Evolutionary conservation across 2,797 vertebrate species (phyloP).

Genomic region (Scolopax rusticola): DNA sequence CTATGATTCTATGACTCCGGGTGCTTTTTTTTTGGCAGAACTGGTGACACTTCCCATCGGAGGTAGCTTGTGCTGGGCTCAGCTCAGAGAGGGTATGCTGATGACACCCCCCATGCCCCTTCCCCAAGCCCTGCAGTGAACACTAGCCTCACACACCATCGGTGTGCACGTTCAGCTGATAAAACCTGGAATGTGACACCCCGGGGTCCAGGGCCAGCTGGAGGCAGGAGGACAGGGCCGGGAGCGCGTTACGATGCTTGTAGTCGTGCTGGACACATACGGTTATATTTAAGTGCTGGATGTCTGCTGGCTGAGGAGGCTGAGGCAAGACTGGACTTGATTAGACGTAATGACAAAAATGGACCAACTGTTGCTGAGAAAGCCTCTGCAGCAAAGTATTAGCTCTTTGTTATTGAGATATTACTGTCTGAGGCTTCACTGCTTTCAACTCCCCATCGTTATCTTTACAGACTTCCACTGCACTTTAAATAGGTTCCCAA

Average conservation of each 20-base stretch:
- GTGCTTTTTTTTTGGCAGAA: not conserved
- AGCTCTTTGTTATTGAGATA: conserved; percentile 72
- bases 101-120: not conserved
- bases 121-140: not conserved
- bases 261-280: conserved; percentile 46
- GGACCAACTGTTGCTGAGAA: conserved; percentile 68
- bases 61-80: not conserved
- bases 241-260: not conserved
- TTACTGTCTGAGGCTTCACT: conserved; percentile 65
- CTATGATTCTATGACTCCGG: not conserved
- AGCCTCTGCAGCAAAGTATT: conserved; percentile 48
- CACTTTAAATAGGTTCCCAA: conserved; percentile 68
- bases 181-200: conserved; percentile 65
- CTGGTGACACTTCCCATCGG: accelerated
- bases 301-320: conserved; percentile 64
- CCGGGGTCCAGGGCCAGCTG: conserved; percentile 29
- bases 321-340: conserved; percentile 75
- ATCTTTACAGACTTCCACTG: conserved; percentile 71
- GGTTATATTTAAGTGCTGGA: conserved; percentile 72
- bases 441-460: conserved; percentile 69
- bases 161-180: accelerated
- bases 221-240: conserved; percentile 33
- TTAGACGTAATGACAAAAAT: conserved; percentile 71
- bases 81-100: not conserved
- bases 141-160: not conserved